Base-by-base conservation (phyloP, 2,888 invertebrate species). In the Lasioglossum marginatum region DNA sequence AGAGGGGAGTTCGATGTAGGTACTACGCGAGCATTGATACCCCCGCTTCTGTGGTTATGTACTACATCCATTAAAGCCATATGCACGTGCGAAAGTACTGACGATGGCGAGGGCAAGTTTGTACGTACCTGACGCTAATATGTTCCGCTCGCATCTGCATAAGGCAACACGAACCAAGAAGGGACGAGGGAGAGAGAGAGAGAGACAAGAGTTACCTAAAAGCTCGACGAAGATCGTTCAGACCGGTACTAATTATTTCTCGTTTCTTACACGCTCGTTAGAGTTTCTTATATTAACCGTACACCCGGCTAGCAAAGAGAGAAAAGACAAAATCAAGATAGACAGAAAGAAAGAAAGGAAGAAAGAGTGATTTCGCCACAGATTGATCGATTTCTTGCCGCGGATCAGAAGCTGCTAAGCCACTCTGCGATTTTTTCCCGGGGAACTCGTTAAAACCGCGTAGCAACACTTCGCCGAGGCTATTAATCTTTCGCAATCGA, bases 231-330 rank as follows among this genome's bases (percentile, higher is more conserved):
- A 68, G 57, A 60, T 43, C 34, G 79, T 79, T 63, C 79, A 68
- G 78, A 84, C 85, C 78, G 85, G 79, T 82, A 89, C 90, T 92
- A 93, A 93, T 93, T 93, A 92, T 93, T 92, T 89, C 89, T 77
- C 89, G 83, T 93, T 92, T 91, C 91, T 92, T 90, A 91, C 92
- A 92, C 86, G 91, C 90, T 92, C 89, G 91, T 92, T 91, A 87
- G 75, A 40, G 70, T 86, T 88, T 86, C 90, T 91, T 91, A 72
- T 81, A 85, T 74, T 75, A 83, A 82, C 85, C 87, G 66, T 79
- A 85, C 82, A 79, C 85, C 76, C 77, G 45, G 82, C 68, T 45
- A 43, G 12, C 31, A 4, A n/a, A 57, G 23, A 12, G 43, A 52
- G 70, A 66, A 45, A 52, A 19, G 0, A 34, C 66, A 23, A 66